These are phyloP conservation scores for Echiichthys vipera DNA, from an alignment of 2,797 vertebrate genomes.

Conservation along the genomic window DNA sequence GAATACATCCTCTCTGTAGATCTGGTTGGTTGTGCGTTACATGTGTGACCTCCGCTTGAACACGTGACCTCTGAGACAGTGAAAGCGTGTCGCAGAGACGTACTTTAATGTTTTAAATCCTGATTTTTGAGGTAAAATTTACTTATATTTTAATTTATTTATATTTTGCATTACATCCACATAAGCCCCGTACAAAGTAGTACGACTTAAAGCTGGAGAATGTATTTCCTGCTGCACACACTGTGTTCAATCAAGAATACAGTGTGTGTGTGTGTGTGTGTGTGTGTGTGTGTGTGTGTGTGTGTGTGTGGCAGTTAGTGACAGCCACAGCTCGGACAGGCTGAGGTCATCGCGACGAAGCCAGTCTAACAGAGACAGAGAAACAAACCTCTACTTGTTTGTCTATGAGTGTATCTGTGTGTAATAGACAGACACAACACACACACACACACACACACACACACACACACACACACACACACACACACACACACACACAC, in stretches of 20 bases:
- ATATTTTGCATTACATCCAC: background rate
- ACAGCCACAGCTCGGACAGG: slow-evolving; percentile 72
- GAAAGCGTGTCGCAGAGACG: background rate
- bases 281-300: slow-evolving; percentile 17
- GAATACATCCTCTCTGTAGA: background rate
- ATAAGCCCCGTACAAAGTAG: too few species aligned
- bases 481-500: slow-evolving; percentile 5
- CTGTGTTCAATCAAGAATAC: background rate
- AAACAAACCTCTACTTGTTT: slow-evolving; percentile 75
- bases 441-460: background rate
- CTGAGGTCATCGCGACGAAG: slow-evolving; percentile 76
- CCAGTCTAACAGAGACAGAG: slow-evolving; percentile 24
- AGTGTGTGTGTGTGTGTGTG: slow-evolving; percentile 13
- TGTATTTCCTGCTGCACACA: background rate
- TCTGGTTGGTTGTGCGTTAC: slow-evolving; percentile 2
- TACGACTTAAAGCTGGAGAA: background rate
- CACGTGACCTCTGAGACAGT: slow-evolving; percentile 16
- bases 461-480: slow-evolving; percentile 23
- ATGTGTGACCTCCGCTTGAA: slow-evolving; percentile 40
- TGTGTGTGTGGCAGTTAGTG: slow-evolving; percentile 60
- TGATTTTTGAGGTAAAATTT: too few species aligned
- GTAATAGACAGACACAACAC: slow-evolving; percentile 29
- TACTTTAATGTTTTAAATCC: too few species aligned
- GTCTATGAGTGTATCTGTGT: slow-evolving; percentile 59
- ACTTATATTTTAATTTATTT: background rate